These are phyloP conservation scores for Idaea dimidiata DNA, from an alignment of 2,888 invertebrate species.

Conservation along the genomic window DNA sequence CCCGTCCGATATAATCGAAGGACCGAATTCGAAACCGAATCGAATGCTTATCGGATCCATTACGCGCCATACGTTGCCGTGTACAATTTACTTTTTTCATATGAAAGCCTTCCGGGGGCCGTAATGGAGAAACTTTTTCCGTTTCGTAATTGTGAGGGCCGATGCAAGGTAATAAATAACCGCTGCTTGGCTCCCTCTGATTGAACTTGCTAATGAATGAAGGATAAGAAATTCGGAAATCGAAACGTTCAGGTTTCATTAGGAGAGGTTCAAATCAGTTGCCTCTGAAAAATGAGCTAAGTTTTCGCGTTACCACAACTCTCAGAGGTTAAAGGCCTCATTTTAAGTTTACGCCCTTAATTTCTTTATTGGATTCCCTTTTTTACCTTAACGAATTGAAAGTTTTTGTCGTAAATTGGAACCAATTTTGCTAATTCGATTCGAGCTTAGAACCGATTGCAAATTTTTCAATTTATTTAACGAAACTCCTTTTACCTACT, in stretches of 20 bases:
- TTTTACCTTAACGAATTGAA: not conserved
- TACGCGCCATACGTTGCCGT: constrained; percentile 61
- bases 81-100: constrained; percentile 72
- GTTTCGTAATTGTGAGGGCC: constrained; percentile 75
- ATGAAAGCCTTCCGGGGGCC: constrained; percentile 67
- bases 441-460: not conserved
- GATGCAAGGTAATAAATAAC: constrained; percentile 78
- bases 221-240: constrained; percentile 75
- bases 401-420: not conserved
- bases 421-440: not conserved
- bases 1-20: constrained; percentile 41
- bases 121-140: constrained; percentile 79
- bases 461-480: not conserved
- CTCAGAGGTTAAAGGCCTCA: constrained; percentile 19
- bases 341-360: constrained; percentile 7
- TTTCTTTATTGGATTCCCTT: constrained; percentile 1
- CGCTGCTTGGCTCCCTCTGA: constrained; percentile 71
- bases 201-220: constrained; percentile 81
- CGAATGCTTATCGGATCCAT: constrained; percentile 58
- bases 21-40: constrained; percentile 59
- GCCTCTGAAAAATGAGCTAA: constrained; percentile 66
- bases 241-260: constrained; percentile 54
- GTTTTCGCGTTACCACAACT: constrained; percentile 40
- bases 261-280: constrained; percentile 41
- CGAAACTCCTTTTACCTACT: not conserved